Conservation (phyloP, 2,888 invertebrate genomes). For the Salpingus planirostris region DNA sequence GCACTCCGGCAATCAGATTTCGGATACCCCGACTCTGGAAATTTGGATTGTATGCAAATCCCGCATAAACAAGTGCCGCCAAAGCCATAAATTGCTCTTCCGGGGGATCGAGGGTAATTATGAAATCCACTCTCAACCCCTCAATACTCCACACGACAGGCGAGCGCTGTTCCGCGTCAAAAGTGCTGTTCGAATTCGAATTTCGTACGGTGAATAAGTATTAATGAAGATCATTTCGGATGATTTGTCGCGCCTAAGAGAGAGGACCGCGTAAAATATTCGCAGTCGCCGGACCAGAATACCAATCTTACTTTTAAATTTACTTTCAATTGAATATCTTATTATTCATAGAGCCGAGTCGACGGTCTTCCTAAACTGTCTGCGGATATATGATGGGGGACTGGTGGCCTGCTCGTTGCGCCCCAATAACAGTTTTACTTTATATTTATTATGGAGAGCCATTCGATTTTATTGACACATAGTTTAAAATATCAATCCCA, state of each 20-base stretch:
- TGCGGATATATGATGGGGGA: too few relatives aligned
- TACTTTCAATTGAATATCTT: constrained; percentile 26
- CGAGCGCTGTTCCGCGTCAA: too few relatives aligned
- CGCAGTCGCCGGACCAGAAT: constrained; percentile 11
- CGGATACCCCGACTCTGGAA: constrained; percentile 1
- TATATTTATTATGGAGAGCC: constrained; percentile 35
- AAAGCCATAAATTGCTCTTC: too few relatives aligned
- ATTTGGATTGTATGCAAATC: constrained; percentile 3
- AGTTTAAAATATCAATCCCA: constrained; percentile 35
- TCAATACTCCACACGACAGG: too few relatives aligned
- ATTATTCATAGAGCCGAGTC: constrained; percentile 22
- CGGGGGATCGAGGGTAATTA: too few relatives aligned
- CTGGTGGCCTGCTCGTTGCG: too few relatives aligned
- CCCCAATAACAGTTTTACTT: constrained; percentile 35
- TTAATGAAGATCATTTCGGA: neutral
- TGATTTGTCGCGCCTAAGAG: neutral
- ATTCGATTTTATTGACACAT: constrained; percentile 36
- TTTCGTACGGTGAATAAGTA: too few relatives aligned
- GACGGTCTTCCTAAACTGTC: constrained; percentile 22
- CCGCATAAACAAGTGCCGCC: constrained; percentile 3
- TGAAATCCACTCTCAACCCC: too few relatives aligned
- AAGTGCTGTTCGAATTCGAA: too few relatives aligned
- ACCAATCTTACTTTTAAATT: constrained; percentile 29
- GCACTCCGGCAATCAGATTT: constrained; percentile 7
- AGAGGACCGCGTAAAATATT: neutral